Evolutionary conservation across 64 coral and sea anemone genomes (phyloP), one percentile per base, ranked within the genome.

Genomic region (Platygyra sinensis): DNA sequence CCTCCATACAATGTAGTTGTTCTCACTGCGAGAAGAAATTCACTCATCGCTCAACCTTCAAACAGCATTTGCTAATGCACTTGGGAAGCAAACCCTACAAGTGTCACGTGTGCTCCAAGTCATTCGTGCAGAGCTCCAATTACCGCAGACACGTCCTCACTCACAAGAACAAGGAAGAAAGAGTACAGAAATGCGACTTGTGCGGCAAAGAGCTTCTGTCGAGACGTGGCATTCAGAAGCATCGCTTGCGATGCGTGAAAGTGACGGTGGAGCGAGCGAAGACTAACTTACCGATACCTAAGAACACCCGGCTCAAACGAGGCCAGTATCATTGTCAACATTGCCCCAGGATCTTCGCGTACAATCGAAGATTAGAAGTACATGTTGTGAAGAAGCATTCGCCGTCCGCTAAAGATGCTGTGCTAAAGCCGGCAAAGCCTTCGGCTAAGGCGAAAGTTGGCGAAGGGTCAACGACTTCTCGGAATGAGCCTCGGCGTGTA

Each of bases 161-260:
- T 5, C 93, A 94, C 88, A 90, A 90, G 73, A 89, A 86, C 29
- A 94, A 90, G 88, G 72, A 94, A 84, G 87, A 90, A 22, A 85
- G 93, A 86, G 25, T 64, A 39, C 93, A 94, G 28, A 94, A 82
- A 30, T 94, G 93, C 46, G 93, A 94, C 60, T 82, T 94, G 36
- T 94, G 93, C 54, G 93, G 87, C 67, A 94, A 90, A 55, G 88
- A 64, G n/a, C 64, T 91, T 19, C 30, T 91, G 54, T 91, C 89
- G 10, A 82, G 71, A 0, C 89, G 89, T 22, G 67, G 89, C 3
- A 67, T 91, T 18, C 27, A 74, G 22, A 76, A 91, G 50, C 89
- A 91, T 72, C 52, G 80, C 5, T 51, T 81, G 10, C 36, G 62
- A 2, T 90, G 78, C 62, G 87, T 79, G 19, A 76, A 89, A 54